Conservation (phyloP, 23 tunicate genomes). For the Clavelina lepadiformis region DNA sequence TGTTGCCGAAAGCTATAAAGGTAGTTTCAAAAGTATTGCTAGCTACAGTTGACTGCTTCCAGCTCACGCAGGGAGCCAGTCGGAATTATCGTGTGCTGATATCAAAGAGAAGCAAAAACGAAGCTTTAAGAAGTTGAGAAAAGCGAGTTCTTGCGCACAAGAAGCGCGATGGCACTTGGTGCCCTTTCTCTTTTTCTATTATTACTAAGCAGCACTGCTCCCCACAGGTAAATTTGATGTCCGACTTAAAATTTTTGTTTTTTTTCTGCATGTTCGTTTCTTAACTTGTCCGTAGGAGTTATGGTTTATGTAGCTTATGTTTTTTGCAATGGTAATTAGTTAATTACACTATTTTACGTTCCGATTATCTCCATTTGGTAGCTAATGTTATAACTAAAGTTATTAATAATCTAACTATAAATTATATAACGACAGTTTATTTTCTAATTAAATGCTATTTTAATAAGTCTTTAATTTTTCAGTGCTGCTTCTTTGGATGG, state of each 20-base stretch:
- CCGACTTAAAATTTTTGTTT: too few species aligned
- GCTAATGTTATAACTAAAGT: too few species aligned
- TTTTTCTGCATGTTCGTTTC: too few species aligned
- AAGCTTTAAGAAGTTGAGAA: constrained; percentile 17
- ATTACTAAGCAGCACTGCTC: constrained; percentile 85
- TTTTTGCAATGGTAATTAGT: too few species aligned
- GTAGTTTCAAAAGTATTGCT: too few species aligned
- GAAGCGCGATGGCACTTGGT: constrained; percentile 77
- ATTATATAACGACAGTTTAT: neutral
- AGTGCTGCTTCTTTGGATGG: constrained; percentile 67
- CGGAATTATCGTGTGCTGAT: neutral
- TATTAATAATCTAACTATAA: too few species aligned
- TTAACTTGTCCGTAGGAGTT: too few species aligned
- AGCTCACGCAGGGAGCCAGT: constrained; percentile 51
- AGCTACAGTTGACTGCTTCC: constrained; percentile 45
- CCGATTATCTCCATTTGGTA: too few species aligned
- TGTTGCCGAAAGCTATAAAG: too few species aligned
- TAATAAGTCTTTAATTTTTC: constrained; percentile 24
- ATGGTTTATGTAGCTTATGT: too few species aligned
- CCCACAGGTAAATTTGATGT: constrained; percentile 74
- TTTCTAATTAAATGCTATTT: neutral
- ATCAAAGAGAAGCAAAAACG: constrained; percentile 10
- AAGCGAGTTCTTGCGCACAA: constrained; percentile 50
- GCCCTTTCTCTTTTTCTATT: constrained; percentile 46
- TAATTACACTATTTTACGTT: too few species aligned